Base-by-base conservation (phyloP, 1,140 invertebrate species). In the Drosophila parvula region DNA sequence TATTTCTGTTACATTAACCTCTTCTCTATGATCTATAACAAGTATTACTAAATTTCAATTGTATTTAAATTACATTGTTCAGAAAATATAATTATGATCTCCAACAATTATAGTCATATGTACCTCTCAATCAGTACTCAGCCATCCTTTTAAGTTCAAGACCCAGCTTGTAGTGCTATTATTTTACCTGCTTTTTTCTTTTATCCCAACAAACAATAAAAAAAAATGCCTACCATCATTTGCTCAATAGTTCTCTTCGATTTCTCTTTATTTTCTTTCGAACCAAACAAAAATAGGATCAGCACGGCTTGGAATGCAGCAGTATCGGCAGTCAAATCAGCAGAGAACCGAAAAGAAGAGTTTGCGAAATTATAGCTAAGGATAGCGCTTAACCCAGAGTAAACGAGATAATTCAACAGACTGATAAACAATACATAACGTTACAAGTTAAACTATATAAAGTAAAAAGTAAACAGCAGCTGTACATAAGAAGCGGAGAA, bases 361-460 rank as follows among this genome's bases (percentile, higher is more conserved):
- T 91, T 90, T 81, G 85, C 68, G 78, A 81, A 80, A 71, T 74
- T 75, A 81, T 63, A 78, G 80, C 79, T 89, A 86, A 91, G 74
- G 51, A 81, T 79, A 84, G 67, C 69, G 64, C 69, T 75, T 83
- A 90, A 79, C 56, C 56, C 83, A 74, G 57, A 75, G 41, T 74
- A 79, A 71, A 85, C 89, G 74, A 90, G 83, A 88, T 88, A 91
- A 91, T 82, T 91, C 90, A 91, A 91, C 90, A 91, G 90, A 91
- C 90, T 91, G 90, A 91, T 91, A 88, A 90, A 86, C 79, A 91
- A 83, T 89, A 91, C 76, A 90, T 89, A 89, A 88, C 70, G 83
- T 79, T 79, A 81, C 75, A 80, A 81, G 79, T 82, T 70, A 79
- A 90, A 81, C 67, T 90, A 89, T 55, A 83, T 83, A 69, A 86